Base-by-base conservation (phyloP, 2,888 invertebrate species). In the Merodon equestris region DNA sequence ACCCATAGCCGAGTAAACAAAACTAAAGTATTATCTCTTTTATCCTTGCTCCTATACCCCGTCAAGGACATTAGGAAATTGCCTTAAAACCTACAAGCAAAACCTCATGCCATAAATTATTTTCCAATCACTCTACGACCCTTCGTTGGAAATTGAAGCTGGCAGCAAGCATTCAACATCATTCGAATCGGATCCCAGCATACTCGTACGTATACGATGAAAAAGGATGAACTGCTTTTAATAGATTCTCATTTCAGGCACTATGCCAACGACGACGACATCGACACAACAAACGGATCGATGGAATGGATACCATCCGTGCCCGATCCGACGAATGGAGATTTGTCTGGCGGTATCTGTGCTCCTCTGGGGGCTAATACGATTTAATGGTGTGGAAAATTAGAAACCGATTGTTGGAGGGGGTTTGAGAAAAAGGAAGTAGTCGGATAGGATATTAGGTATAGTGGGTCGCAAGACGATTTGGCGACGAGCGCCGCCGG, bases 371-470 rank as follows among this genome's bases (percentile, higher is more conserved):
- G 64, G 68, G 58, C 74, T 79, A 79, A 79, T 79, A 56, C 74
- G 83, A 84, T 83, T 86, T 85, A 86, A 86, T 86, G 86, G 85
- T 75, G 84, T 85, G 86, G 85, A 86, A 86, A 86, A 86, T 86
- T 86, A 85, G 86, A 85, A 85, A 83, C 84, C 85, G 85, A 85
- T 85, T 84, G 84, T 60, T 60, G 58, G 18, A 51, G 40, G 19
- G 5, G 19, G 48, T 9, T 5, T n/a, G 38, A 9, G 10, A 15
- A 42, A 27, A 7, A 7, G 27, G 3, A 4, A 7, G 27, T 27
- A 7, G 2, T 27, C 7, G 27, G 7, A 7, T 4, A 27, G 27
- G 3, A 27, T 27, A 27, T 27, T 27, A 34, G n/a, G 19, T 14
- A 27, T 27, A 27, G 2, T 27, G 42, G n/a, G 19, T 14, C 38